Evolutionary conservation across 2,797 vertebrate genomes (phyloP).

Genomic region (Brotogeris chrysoptera): DNA sequence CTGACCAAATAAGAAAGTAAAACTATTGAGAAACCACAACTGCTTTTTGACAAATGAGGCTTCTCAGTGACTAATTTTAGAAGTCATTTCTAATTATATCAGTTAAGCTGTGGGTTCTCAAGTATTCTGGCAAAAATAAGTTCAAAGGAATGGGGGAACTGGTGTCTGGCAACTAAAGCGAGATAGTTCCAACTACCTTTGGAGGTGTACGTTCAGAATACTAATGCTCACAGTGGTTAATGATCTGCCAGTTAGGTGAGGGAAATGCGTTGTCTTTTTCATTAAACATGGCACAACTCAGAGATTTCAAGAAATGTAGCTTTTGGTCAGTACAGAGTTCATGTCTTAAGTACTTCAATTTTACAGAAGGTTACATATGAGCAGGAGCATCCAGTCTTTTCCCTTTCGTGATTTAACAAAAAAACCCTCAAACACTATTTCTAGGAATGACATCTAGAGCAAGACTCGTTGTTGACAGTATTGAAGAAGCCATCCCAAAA

Average conservation of each 20-base stretch:
- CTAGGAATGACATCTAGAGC: background rate
- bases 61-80: background rate
- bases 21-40: background rate
- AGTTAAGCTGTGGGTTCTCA: background rate
- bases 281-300: background rate
- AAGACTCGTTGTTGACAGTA: rapidly evolving
- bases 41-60: background rate
- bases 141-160: background rate
- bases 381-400: background rate
- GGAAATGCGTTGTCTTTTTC: background rate
- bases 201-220: background rate
- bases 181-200: background rate
- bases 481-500: background rate
- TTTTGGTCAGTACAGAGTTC: background rate
- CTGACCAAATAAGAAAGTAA: background rate
- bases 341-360: background rate
- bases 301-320: background rate
- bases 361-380: background rate
- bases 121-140: background rate
- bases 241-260: background rate
- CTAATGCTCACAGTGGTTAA: background rate
- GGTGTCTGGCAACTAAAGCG: background rate
- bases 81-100: background rate
- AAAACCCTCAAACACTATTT: rapidly evolving
- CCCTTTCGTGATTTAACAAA: background rate